Percentiles rank a stretch among this genome's conserved stretches.
Conservation (phyloP, 2,797 vertebrate species). For the Fistularia commersonii region DNA sequence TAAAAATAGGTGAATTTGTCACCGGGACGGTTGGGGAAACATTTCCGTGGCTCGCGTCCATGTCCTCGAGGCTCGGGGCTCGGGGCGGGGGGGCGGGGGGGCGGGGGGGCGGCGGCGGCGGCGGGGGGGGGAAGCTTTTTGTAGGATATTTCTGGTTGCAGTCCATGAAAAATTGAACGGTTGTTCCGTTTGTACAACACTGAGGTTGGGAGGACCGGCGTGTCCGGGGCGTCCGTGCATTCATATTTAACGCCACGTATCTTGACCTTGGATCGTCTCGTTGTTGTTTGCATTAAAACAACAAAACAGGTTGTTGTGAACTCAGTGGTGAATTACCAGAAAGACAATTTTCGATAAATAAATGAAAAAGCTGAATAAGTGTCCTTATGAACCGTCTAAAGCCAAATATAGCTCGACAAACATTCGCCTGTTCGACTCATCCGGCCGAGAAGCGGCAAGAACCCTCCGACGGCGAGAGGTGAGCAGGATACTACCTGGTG, state of each 20-base stretch:
- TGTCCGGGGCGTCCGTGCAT: conserved; percentile 24
- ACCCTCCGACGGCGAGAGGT: no score
- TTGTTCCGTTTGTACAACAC: conserved; percentile 53
- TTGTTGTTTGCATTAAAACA: no score
- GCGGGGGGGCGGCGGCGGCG: conserved; percentile 16
- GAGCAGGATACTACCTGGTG: no score
- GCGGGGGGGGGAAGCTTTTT: conserved; percentile 46
- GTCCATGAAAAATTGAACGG: conserved; percentile 65
- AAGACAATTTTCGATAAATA: no score
- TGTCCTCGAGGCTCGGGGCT: conserved; percentile 18
- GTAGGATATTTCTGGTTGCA: conserved; percentile 63
- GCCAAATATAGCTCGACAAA: no score
- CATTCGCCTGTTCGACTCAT: no score
- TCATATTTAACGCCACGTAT: conserved; percentile 24
- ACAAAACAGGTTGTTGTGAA: no score
- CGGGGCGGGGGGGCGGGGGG: neutral
- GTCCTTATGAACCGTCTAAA: no score
- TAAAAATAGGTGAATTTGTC: conserved; percentile 3
- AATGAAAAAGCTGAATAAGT: no score
- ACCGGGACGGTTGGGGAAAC: conserved; percentile 13
- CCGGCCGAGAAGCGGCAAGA: no score
- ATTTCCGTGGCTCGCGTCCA: conserved; percentile 24
- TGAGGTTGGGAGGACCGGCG: conserved; percentile 36
- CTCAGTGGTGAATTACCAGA: no score
- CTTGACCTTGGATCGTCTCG: neutral